phyloP scores from a whole-genome alignment of 2,113 vertebrate genomes.

The Syngnathus scovelli region DNA sequence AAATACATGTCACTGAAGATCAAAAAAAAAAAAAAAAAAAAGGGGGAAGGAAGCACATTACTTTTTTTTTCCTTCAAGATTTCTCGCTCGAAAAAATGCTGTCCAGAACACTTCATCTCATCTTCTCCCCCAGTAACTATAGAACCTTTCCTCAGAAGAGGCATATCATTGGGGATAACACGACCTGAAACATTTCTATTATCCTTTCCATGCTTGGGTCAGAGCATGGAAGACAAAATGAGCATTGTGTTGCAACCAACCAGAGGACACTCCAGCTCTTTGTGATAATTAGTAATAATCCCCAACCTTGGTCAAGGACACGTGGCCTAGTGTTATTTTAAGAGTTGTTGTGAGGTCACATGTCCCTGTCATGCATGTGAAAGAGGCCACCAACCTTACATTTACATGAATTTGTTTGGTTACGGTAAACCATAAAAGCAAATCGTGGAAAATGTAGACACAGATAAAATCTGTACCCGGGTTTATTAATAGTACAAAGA shows the following conservation, averaged over 20 bases:
- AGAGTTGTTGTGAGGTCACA: slow-evolving; percentile 24
- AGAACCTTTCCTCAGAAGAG: slow-evolving; percentile 14
- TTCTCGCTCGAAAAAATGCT: slow-evolving; percentile 49
- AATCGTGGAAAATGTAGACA: no score
- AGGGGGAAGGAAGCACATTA: no score
- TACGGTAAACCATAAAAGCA: no score
- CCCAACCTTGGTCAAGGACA: slow-evolving; percentile 50
- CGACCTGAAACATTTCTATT: slow-evolving; percentile 29
- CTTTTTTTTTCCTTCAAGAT: slow-evolving; percentile 20
- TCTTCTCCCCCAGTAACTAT: slow-evolving; percentile 19
- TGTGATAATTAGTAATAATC: slow-evolving; percentile 44
- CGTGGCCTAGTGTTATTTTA: slow-evolving; percentile 25
- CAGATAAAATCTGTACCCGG: no score
- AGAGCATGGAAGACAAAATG: slow-evolving; percentile 30
- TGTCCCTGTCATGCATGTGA: slow-evolving; percentile 4
- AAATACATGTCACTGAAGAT: slow-evolving; percentile 56
- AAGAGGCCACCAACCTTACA: slow-evolving; percentile 13
- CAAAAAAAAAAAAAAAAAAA: slow-evolving; percentile 6
- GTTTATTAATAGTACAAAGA: no score
- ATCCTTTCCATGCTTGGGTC: slow-evolving; percentile 32
- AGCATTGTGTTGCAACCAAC: slow-evolving; percentile 44
- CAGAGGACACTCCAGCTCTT: slow-evolving; percentile 20
- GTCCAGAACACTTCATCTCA: slow-evolving; percentile 50
- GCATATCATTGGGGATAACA: slow-evolving; percentile 42
- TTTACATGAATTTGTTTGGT: not conserved